Conservation (phyloP, 2,113 vertebrate genomes). For the Rhagologus leucostigma region DNA sequence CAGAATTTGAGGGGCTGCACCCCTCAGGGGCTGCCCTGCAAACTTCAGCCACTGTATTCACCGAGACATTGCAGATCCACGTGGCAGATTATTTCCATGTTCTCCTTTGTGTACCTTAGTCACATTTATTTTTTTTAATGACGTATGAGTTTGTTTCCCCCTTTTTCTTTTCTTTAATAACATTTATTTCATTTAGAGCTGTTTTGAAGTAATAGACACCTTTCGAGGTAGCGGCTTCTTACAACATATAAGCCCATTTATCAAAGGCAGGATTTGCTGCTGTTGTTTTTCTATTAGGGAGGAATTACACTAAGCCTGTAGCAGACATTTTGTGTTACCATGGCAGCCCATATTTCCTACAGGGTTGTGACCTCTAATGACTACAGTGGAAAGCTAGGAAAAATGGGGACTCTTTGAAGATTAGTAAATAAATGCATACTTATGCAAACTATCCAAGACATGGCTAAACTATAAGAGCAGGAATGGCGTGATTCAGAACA, state of each 20-base stretch:
- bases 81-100: background rate
- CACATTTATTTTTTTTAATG: background rate
- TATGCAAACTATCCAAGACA: slow-evolving; percentile 83
- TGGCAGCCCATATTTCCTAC: slow-evolving; percentile 97
- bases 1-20: background rate
- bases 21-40: too few species aligned
- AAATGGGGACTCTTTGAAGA: slow-evolving; percentile 91
- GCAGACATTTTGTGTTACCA: slow-evolving; percentile 98
- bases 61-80: background rate
- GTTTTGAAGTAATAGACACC: slow-evolving; percentile 58
- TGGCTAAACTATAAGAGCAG: slow-evolving; percentile 45
- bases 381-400: slow-evolving; percentile 94
- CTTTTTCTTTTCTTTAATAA: background rate
- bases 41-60: background rate
- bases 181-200: slow-evolving; percentile 55
- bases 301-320: slow-evolving; percentile 95
- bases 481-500: slow-evolving; percentile 23
- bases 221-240: slow-evolving; percentile 86
- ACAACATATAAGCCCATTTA: slow-evolving; percentile 87
- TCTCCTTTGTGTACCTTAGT: background rate
- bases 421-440: slow-evolving; percentile 91
- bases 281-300: slow-evolving; percentile 98
- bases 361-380: slow-evolving; percentile 97
- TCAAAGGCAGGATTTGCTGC: slow-evolving; percentile 95
- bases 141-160: fast-evolving